These are phyloP conservation scores for Drosophila nannoptera DNA, from an alignment of 1,140 invertebrate species.

Conservation along the genomic window DNA sequence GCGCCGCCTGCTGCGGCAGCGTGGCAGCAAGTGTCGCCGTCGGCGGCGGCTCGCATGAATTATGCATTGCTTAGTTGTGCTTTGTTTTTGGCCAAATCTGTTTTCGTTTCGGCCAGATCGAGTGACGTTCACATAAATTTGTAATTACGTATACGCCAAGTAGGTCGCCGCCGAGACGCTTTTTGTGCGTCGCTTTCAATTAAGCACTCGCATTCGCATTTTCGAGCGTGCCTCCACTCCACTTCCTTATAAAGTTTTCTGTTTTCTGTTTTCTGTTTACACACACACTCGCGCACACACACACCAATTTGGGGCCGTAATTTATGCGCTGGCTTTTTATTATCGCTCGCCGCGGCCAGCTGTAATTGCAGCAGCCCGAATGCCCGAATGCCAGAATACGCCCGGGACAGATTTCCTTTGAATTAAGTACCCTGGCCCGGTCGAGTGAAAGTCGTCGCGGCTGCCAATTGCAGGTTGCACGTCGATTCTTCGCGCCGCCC, in stretches of 20 bases:
- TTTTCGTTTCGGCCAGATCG: constrained; percentile 24
- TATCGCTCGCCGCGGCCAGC: constrained; percentile 21
- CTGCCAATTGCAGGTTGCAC: constrained; percentile 21
- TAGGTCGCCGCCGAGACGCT: constrained; percentile 50
- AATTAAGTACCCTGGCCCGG: constrained; percentile 24
- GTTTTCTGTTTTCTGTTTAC: constrained; percentile 3
- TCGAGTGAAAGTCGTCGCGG: constrained; percentile 65
- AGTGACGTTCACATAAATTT: constrained; percentile 68
- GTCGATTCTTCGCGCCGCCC: constrained; percentile 17
- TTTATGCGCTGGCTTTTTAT: constrained; percentile 64
- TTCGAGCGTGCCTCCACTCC: constrained; percentile 39
- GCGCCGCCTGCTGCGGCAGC: constrained; percentile 8
- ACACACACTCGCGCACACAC: not conserved
- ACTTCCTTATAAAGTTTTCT: constrained; percentile 69
- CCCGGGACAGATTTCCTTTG: constrained; percentile 45
- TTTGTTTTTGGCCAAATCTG: not conserved
- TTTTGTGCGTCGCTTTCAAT: constrained; percentile 51
- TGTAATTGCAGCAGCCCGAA: constrained; percentile 50
- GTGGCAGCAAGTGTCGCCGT: constrained; percentile 40
- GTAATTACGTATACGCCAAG: constrained; percentile 75
- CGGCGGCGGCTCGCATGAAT: constrained; percentile 37
- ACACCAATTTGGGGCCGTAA: constrained; percentile 59
- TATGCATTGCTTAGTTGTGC: constrained; percentile 50
- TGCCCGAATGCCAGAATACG: constrained; percentile 41
- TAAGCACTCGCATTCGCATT: constrained; percentile 50